Conservation (phyloP, 2,113 vertebrate genomes). For the Junco hyemalis region DNA sequence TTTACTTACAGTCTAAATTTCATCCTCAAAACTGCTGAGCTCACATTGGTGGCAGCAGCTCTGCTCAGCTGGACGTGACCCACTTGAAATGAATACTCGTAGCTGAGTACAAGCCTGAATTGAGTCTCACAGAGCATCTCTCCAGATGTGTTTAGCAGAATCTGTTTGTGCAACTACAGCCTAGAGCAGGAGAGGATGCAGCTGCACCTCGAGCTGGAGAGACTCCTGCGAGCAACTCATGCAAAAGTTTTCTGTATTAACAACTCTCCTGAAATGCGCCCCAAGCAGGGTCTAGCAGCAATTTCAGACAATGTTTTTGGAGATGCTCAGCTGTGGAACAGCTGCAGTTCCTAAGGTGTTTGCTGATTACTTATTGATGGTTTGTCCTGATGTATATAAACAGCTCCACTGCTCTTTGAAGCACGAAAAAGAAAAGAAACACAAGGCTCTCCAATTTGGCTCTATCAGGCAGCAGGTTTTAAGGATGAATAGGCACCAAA, state of each 20-base stretch:
- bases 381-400: not conserved
- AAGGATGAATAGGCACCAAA: not conserved
- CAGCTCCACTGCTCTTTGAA: not conserved
- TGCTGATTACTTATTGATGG: not conserved
- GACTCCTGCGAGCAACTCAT: not conserved
- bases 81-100: not conserved
- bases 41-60: not conserved
- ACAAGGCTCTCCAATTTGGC: not conserved
- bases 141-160: conserved; percentile 5
- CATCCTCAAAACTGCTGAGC: not conserved
- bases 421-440: not conserved
- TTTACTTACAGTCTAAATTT: not conserved
- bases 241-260: not conserved
- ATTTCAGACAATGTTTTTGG: not conserved
- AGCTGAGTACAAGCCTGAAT: not conserved
- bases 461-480: not conserved
- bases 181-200: not conserved
- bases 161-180: not conserved
- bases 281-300: not conserved
- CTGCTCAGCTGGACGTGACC: not conserved
- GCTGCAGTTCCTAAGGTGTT: not conserved
- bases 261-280: not conserved
- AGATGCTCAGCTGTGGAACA: not conserved
- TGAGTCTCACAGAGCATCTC: not conserved
- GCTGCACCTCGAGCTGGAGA: not conserved